phyloP scores from a whole-genome alignment of 2,888 invertebrate species.

The Stramonita haemastoma region DNA sequence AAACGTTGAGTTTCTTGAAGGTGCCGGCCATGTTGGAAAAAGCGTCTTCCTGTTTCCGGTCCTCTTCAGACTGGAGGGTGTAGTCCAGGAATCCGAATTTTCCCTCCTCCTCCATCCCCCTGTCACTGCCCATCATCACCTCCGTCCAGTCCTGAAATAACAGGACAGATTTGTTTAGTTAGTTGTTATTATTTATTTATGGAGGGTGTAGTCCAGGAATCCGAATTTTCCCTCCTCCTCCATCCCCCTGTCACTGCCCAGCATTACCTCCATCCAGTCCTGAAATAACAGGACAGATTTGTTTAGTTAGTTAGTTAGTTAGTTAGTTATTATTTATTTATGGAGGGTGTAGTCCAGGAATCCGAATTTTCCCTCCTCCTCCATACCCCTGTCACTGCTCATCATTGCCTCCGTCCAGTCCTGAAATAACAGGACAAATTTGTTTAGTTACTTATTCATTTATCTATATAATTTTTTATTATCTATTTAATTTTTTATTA shows the following conservation, averaged over 20 bases:
- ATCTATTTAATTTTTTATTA: too few relatives aligned
- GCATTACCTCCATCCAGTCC: slow-evolving; percentile 18
- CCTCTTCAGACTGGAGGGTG: slow-evolving; percentile 7
- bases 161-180: too few relatives aligned
- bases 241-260: slow-evolving; percentile 11
- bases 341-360: slow-evolving; percentile 38
- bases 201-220: slow-evolving; percentile 38
- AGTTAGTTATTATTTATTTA: too few relatives aligned
- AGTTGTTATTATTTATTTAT: too few relatives aligned
- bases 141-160: slow-evolving; percentile 24
- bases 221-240: slow-evolving; percentile 40
- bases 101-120: slow-evolving; percentile 36
- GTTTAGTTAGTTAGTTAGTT: too few relatives aligned
- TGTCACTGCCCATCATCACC: not conserved
- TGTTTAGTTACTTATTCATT: too few relatives aligned
- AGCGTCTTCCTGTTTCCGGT: slow-evolving; percentile 30
- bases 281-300: not conserved
- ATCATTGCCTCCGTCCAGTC: slow-evolving; percentile 10
- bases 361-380: slow-evolving; percentile 38
- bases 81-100: slow-evolving; percentile 39
- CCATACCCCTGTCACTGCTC: slow-evolving; percentile 23
- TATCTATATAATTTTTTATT: too few relatives aligned
- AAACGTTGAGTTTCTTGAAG: slow-evolving; percentile 32
- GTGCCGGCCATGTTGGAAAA: slow-evolving; percentile 38
- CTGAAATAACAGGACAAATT: not conserved